Conservation (phyloP, 2,888 invertebrate species). For the Cactoblastis cactorum region DNA sequence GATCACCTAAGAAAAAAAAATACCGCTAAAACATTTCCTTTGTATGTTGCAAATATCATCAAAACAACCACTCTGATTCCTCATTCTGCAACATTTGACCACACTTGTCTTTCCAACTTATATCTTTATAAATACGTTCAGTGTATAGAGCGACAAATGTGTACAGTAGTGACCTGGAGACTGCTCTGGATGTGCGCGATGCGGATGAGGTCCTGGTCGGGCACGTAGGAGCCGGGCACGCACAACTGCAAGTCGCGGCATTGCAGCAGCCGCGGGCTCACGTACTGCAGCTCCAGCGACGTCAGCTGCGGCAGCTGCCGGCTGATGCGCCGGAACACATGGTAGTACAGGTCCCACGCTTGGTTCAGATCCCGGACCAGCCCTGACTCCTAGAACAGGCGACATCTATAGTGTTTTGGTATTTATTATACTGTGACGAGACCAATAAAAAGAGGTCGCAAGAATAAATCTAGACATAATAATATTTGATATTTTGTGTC, state of each 20-base stretch:
- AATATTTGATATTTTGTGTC: too few relatives aligned
- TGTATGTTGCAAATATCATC: too few relatives aligned
- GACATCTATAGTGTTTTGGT: background rate
- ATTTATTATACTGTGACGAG: background rate
- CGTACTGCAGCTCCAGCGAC: conserved; percentile 95
- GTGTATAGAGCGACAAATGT: too few relatives aligned
- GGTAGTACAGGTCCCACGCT: conserved; percentile 99
- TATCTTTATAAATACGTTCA: too few relatives aligned
- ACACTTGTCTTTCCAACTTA: too few relatives aligned
- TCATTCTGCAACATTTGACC: too few relatives aligned
- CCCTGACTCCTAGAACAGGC: conserved; percentile 81
- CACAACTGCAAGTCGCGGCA: conserved; percentile 97
- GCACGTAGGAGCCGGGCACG: conserved; percentile 98
- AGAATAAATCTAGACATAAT: too few relatives aligned
- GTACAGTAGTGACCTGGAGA: conserved; percentile 82
- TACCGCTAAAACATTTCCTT: too few relatives aligned
- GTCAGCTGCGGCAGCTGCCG: conserved; percentile 95
- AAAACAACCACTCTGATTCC: too few relatives aligned
- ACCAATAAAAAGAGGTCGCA: too few relatives aligned
- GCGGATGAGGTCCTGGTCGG: conserved; percentile 92
- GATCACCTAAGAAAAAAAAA: conserved; percentile 90
- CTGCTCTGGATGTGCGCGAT: conserved; percentile 95
- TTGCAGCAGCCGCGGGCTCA: conserved; percentile 93
- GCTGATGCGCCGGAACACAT: conserved; percentile 97
- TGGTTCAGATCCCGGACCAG: conserved; percentile 96